Evolutionary conservation across 2,113 vertebrate genomes (phyloP), one percentile per base, ranked within the genome.

Genomic region (Sardina pilchardus): DNA sequence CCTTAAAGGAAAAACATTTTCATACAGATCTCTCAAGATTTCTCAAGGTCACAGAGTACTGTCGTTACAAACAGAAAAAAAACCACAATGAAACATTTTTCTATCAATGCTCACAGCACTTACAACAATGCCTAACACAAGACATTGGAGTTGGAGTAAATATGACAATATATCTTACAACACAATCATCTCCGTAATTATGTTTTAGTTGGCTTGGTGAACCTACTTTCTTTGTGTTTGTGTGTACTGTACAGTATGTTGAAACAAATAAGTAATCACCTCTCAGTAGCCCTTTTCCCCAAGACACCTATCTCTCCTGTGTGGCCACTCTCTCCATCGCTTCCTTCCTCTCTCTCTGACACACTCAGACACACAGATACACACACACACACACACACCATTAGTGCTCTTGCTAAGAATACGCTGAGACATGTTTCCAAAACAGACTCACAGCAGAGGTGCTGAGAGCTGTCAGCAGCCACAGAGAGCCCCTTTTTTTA

Each of bases 391-490:
- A 75, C 30, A 75, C 30, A 75, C 67, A 75, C 67, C 71, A 78
- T 78, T 34, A 78, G 26, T 6, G 16, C 71, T 78, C 30, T 36
- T 39, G 26, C 71, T 78, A 78, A 78, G 71, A 78, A 34, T 71
- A 71, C 63, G 8, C 63, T 34, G 71, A 34, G 71, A 34, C 71
- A 78, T 78, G 71, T 78, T 78, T 78, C 71, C 71, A 12, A 71
- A 78, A 78, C 71, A 78, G 71, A 78, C 71, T 16, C 4, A 78
- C 26, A 30, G 71, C 71, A 78, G 71, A 78, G 71, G 71, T 30
- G 71, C 71, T 78, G 71, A 78, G 34, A 78, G 34, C 71, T 78
- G 71, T 78, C 71, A 36, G 71, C 71, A 78, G 30, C 30, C 71
- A 78, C 34, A 78, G 71, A 78, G 71, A 71, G 63, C 26, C 63